Evolutionary conservation across 2,888 invertebrate genomes (phyloP).

Genomic region (Chrysolina oricalcia): DNA sequence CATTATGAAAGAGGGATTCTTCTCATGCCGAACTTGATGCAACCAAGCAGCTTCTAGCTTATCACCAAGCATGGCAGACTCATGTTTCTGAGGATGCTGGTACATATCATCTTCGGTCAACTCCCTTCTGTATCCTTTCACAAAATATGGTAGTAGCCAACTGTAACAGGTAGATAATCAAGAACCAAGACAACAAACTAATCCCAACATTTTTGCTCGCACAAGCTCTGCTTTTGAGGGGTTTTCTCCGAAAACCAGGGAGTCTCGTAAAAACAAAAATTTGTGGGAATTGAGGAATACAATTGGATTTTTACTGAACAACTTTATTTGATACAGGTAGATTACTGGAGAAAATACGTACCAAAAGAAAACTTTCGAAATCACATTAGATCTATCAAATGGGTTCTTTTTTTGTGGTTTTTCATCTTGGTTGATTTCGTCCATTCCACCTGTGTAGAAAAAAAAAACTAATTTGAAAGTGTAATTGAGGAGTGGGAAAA

Average conservation of each 20-base stretch:
- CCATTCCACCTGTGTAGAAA: background rate
- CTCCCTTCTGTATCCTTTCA: slow-evolving; percentile 71
- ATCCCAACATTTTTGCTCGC: too few relatives aligned
- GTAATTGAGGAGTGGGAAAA: too few relatives aligned
- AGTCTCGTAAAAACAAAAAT: too few relatives aligned
- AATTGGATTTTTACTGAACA: too few relatives aligned
- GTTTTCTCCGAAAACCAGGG: too few relatives aligned
- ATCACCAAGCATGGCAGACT: slow-evolving; percentile 69
- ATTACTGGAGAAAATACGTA: slow-evolving; percentile 35
- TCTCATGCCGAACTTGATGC: slow-evolving; percentile 52
- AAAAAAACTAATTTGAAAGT: too few relatives aligned
- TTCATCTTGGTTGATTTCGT: slow-evolving; percentile 12
- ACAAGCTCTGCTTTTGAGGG: too few relatives aligned
- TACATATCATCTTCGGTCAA: slow-evolving; percentile 73
- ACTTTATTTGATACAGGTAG: too few relatives aligned
- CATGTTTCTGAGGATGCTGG: slow-evolving; percentile 70
- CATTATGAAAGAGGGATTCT: slow-evolving; percentile 59
- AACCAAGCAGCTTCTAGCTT: slow-evolving; percentile 66
- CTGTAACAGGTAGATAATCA: slow-evolving; percentile 61
- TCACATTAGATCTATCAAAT: slow-evolving; percentile 39
- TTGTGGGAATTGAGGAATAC: too few relatives aligned
- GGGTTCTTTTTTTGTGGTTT: slow-evolving; percentile 38
- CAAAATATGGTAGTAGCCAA: slow-evolving; percentile 73
- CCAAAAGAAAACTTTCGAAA: slow-evolving; percentile 50
- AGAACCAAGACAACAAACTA: too few relatives aligned